Evolutionary conservation across 2,113 vertebrate species (phyloP).

Genomic region (Ahaetulla prasina): DNA sequence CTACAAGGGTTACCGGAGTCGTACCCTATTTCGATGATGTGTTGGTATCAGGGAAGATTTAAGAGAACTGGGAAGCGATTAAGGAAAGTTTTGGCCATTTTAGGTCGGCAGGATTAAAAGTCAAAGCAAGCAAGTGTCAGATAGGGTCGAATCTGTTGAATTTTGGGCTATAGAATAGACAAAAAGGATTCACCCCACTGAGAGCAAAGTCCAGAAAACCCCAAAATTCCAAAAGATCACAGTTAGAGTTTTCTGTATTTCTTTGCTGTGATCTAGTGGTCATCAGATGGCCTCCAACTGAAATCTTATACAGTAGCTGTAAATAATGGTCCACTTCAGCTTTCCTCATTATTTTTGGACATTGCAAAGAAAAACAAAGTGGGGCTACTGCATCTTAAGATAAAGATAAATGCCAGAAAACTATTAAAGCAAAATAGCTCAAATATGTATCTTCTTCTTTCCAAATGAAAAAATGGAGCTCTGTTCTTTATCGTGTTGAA

Average conservation of each 20-base stretch:
- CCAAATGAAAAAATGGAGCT: neutral
- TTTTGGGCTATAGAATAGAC: too few relatives aligned
- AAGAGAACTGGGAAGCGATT: too few relatives aligned
- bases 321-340: neutral
- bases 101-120: too few relatives aligned
- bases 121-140: too few relatives aligned
- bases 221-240: neutral
- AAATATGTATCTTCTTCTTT: neutral
- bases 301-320: neutral
- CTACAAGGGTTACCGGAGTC: too few relatives aligned
- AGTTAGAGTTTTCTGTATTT: neutral
- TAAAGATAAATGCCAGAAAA: neutral
- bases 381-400: neutral
- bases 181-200: too few relatives aligned
- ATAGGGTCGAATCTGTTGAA: too few relatives aligned
- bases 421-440: neutral
- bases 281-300: neutral
- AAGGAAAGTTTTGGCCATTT: too few relatives aligned
- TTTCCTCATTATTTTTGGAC: neutral
- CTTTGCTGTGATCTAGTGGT: neutral
- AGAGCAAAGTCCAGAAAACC: neutral
- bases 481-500: neutral
- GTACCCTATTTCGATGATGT: too few relatives aligned
- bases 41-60: too few relatives aligned
- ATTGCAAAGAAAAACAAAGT: neutral